Base-by-base conservation (phyloP, 2,113 vertebrate genomes). In the Sylvilagus bachmani region DNA sequence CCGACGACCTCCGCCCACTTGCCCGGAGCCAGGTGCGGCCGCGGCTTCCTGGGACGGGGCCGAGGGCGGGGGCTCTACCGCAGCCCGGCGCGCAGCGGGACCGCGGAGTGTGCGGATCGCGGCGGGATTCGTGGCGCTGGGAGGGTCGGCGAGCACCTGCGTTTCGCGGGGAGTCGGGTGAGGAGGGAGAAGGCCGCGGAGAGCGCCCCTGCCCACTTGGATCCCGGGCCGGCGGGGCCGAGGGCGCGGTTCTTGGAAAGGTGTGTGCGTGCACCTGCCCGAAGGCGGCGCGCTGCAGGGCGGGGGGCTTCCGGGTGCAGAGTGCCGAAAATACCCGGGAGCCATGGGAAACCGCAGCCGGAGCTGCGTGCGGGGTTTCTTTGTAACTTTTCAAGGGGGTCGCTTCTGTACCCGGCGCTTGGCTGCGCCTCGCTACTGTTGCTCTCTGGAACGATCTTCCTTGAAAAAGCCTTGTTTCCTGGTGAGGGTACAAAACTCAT, bases 51-150 rank as follows among this genome's bases (percentile, higher is more conserved):
- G 44, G 31, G 91, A 61, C 31, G 31, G 49, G 33, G 21, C 55
- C 13, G 16, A 4, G 55, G 55, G 55, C 55, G 17, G 55, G 55
- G 55, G 55, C 55, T 19, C 19, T 17, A 19, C 14, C 14, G 55
- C 55, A 14, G 55, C 55, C 55, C 19, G 55, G 55, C 55, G 14
- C 55, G 13, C 55, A 17, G 44, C 44, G 8, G 44, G 10, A 66
- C 92, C 22, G 1, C 94, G 88, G 87, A 87, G 94, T 93, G 25
- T 89, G 93, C 97, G 95, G 93, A 82, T 62, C 73, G 55, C 44
- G 66, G 95, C 97, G 93, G 95, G 91, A 97, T 93, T 90, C 24
- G 73, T 94, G 53, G 78, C 89, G 75, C 36, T 12, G 24, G 25
- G 25, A 81, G 83, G 69, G 81, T 93, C 81, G 36, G 93, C 81